Base-by-base conservation (phyloP, 2,797 vertebrate species). In the Rhinichthys osculus region DNA sequence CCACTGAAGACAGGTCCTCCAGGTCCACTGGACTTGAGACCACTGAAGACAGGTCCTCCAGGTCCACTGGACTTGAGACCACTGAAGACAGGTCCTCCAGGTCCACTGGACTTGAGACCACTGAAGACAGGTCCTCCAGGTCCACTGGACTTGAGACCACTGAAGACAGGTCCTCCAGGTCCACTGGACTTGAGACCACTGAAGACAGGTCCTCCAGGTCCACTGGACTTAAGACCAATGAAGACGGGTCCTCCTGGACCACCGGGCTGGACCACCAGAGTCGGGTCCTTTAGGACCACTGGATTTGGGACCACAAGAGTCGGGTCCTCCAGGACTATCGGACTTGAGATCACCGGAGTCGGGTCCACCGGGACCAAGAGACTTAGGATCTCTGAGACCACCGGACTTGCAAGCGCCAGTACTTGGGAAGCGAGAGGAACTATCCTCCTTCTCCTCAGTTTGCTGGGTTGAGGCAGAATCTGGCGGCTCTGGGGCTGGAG, bases 81-180 rank as follows among this genome's bases (percentile, higher is more conserved):
- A 1, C 3, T 2, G 1, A 7, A 23, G 0, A 23, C 0, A 1
- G 52, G 0, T 21, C 5, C 3, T 23, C 7, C 1, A 1, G 54
- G 21, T 8, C 19, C 7, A 54, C 2, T 1, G 1, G 7, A 54
- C 0, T 8, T 21, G 0, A 7, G 52, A 16, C 54, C 21, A 57
- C 8, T 0, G 1, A 27, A 27, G 27, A 27, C 27, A 27, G 27
- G 1, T 27, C 27, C 27, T 27, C 27, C 27, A 27, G 27, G 27
- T 27, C 27, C 27, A 27, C 27, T 27, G 27, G 27, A 27, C 27
- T 27, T 27, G 27, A 27, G 27, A 27, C 27, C 27, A 27, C 1
- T 27, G 27, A 27, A 27, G 27, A 27, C 27, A 27, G 27, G 27
- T 27, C 27, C 27, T 27, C 27, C 27, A 27, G 0, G 2, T 7